phyloP scores from a whole-genome alignment of 2,797 vertebrate species.

The Bradypus variegatus region DNA sequence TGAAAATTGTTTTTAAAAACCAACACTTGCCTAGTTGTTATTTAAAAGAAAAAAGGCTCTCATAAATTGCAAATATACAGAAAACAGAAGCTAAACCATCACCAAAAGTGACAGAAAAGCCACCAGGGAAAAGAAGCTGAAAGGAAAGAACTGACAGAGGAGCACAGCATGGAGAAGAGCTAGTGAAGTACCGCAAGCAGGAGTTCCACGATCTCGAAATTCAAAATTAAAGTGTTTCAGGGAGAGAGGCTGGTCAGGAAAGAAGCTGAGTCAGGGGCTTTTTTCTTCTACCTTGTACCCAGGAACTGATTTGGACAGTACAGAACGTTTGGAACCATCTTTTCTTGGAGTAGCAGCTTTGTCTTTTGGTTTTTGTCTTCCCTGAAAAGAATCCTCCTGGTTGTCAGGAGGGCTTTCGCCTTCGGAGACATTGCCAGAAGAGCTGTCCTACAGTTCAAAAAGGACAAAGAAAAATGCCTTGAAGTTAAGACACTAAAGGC shows the following conservation, averaged over 20 bases:
- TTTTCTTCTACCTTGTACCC: conserved; percentile 99
- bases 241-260: conserved; percentile 78
- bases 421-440: conserved; percentile 92
- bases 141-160: conserved; percentile 67
- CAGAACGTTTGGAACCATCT: conserved; percentile 87
- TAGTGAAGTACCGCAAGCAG: conserved; percentile 67
- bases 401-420: conserved; percentile 84
- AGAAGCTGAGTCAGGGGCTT: conserved; percentile 93
- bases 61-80: conserved; percentile 56
- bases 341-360: conserved; percentile 84
- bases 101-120: conserved; percentile 69
- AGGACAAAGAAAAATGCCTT: conserved; percentile 58
- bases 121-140: conserved; percentile 67
- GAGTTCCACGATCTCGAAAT: conserved; percentile 64
- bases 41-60: background rate
- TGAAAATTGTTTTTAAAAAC: conserved; percentile 33
- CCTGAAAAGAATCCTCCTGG: conserved; percentile 87
- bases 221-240: conserved; percentile 61
- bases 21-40: conserved; percentile 47
- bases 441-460: conserved; percentile 86
- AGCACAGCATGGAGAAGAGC: conserved; percentile 68
- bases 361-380: conserved; percentile 88
- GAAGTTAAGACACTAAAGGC: conserved; percentile 51
- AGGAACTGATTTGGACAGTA: conserved; percentile 89
- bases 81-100: conserved; percentile 63